Conservation (phyloP, 2,113 vertebrate genomes). For the Rhabdomys dilectus region DNA sequence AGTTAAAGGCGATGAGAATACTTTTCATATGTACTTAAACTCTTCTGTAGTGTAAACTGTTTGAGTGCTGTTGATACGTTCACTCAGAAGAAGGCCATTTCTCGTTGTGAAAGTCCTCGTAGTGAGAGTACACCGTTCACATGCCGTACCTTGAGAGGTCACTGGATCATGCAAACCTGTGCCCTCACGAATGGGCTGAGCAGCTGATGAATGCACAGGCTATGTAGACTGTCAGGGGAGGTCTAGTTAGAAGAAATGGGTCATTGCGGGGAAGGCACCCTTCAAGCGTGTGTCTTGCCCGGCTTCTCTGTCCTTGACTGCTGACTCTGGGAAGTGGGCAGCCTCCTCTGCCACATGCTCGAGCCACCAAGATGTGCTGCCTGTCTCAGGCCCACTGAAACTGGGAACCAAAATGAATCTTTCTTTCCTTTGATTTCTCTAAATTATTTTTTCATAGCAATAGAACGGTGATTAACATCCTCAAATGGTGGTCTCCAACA, state of each 20-base stretch:
- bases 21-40: not conserved
- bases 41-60: not conserved
- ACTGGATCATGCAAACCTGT: not conserved
- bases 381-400: not conserved
- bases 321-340: not conserved
- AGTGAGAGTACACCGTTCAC: too few relatives aligned
- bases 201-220: not conserved
- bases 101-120: not conserved
- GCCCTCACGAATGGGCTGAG: not conserved
- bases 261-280: not conserved
- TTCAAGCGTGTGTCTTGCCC: too few relatives aligned
- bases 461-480: not conserved
- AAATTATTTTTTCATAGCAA: not conserved
- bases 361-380: too few relatives aligned
- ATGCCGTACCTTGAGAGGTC: not conserved
- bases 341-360: not conserved
- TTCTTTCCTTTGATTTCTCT: not conserved
- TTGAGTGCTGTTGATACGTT: rapidly evolving
- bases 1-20: not conserved
- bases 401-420: not conserved
- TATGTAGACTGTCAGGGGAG: not conserved
- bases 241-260: not conserved
- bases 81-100: not conserved
- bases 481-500: not conserved
- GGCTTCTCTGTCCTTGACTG: too few relatives aligned